Conservation (phyloP, 2,797 vertebrate genomes). For the Eremophila alpestris region DNA sequence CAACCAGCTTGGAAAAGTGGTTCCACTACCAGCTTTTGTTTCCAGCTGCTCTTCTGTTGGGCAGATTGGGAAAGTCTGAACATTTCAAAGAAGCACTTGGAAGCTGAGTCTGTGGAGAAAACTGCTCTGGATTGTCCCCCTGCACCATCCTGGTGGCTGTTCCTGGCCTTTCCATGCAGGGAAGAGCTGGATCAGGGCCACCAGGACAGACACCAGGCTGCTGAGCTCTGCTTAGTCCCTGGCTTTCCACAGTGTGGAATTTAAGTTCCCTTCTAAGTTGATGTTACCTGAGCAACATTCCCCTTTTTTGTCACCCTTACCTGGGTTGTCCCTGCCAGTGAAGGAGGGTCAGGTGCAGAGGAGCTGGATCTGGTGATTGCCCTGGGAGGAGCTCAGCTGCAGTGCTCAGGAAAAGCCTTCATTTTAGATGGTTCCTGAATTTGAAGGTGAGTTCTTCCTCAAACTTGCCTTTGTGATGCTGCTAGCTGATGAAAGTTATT, state of each 20-base stretch:
- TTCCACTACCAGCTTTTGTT: not conserved
- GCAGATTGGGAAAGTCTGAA: not conserved
- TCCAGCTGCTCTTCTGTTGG: not conserved
- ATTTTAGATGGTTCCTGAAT: not conserved
- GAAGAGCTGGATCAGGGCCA: not conserved
- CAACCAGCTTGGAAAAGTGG: not conserved
- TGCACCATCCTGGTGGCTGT: not conserved
- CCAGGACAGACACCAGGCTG: not conserved
- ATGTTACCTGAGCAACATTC: not conserved
- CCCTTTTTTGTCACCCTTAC: not conserved
- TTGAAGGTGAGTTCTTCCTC: not conserved
- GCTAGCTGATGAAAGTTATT: conserved; percentile 16
- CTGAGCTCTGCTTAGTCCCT: not conserved
- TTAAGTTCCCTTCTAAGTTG: not conserved
- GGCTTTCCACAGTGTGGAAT: conserved; percentile 12
- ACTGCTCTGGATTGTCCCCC: not conserved
- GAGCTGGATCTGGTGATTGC: not conserved
- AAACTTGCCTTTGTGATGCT: not conserved
- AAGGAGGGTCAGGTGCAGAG: not conserved
- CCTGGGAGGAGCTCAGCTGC: not conserved
- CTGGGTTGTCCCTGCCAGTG: not conserved
- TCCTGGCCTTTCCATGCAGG: fast-evolving
- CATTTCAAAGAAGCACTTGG: not conserved
- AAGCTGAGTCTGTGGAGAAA: not conserved
- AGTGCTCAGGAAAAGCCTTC: not conserved